Evolutionary conservation across 64 coral and sea anemone genomes (phyloP).

Genomic region (Dendrophyllia cribrosa): DNA sequence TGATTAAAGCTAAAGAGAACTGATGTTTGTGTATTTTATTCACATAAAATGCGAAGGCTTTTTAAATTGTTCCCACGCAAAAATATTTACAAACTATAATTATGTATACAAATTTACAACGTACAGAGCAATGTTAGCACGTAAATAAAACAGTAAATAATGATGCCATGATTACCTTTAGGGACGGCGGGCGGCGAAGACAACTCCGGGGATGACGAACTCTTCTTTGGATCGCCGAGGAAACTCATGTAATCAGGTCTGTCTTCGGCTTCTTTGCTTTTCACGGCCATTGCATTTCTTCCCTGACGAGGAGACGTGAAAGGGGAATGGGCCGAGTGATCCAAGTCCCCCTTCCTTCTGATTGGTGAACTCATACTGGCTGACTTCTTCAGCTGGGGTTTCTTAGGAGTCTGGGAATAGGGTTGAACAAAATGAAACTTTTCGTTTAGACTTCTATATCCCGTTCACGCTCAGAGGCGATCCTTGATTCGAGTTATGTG

Average conservation of each 20-base stretch:
- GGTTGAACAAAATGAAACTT: background rate
- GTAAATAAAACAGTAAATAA: no score
- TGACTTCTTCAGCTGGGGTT: slow-evolving; percentile 61
- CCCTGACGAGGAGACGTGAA: slow-evolving; percentile 48
- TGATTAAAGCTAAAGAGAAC: no score
- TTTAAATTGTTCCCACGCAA: no score
- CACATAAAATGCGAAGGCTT: no score
- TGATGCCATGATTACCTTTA: background rate
- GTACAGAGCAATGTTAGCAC: no score
- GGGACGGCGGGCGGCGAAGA: slow-evolving; percentile 59
- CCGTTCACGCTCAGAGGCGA: no score
- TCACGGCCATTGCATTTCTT: slow-evolving; percentile 35
- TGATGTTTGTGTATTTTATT: no score
- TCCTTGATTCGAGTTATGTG: no score
- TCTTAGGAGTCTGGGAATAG: slow-evolving; percentile 35
- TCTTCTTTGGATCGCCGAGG: slow-evolving; percentile 58
- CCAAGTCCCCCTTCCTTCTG: background rate
- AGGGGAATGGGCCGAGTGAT: slow-evolving; percentile 64
- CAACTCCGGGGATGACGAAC: slow-evolving; percentile 85
- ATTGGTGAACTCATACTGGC: slow-evolving; percentile 72
- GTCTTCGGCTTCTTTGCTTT: slow-evolving; percentile 26
- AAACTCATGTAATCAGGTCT: background rate
- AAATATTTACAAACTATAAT: no score
- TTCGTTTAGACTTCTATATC: no score
- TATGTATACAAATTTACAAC: no score